Base-by-base conservation (phyloP, 37 sponge, comb jelly and placozoan genomes). In the Beroe ovata region DNA sequence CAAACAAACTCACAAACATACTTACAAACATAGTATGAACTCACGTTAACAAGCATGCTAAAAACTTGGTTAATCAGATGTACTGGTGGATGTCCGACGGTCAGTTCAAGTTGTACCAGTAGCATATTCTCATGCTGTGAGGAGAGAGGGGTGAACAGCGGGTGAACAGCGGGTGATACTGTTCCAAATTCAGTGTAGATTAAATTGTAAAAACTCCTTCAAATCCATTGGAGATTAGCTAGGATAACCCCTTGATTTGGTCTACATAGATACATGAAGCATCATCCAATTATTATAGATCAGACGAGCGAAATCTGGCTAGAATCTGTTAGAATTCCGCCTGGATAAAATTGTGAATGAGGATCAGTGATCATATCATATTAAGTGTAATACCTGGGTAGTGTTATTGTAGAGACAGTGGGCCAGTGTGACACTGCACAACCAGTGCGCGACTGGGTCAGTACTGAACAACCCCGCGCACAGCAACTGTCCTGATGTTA, bases 401-500 rank as follows among this genome's bases (percentile, higher is more conserved):
- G 26, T 77, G 23, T 77, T 77, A 54, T 77, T 77, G 22, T 42
- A 42, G 23, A 77, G 84, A 19, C 84, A 77, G 54, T 77, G 84
- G n/a, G 84, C 41, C 0, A 77, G 54, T 3, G 54, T 42, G 8
- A 77, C 84, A 42, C 84, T 42, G 41, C 84, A 77, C 84, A 77
- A 77, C 84, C 84, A 77, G 54, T 77, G 84, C 8, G 84, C 84
- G 0, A 77, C 84, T 40, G 84, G 38, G 47, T 77, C 84, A 18
- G 35, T 77, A 77, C 54, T 42, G 84, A 96, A 96, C 39, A 96
- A 63, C 1, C 96, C 96, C 25, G 96, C 93, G 60, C 95, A 94
- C 20, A 96, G 93, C 32, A 96, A 90, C 64, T 96, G 96, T 29
- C 96, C 96, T 4, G 95, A 92, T 0, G 96, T 91, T 26, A 96